These are phyloP conservation scores for Piaya cayana DNA, from an alignment of 2,113 vertebrate species.

Conservation along the genomic window DNA sequence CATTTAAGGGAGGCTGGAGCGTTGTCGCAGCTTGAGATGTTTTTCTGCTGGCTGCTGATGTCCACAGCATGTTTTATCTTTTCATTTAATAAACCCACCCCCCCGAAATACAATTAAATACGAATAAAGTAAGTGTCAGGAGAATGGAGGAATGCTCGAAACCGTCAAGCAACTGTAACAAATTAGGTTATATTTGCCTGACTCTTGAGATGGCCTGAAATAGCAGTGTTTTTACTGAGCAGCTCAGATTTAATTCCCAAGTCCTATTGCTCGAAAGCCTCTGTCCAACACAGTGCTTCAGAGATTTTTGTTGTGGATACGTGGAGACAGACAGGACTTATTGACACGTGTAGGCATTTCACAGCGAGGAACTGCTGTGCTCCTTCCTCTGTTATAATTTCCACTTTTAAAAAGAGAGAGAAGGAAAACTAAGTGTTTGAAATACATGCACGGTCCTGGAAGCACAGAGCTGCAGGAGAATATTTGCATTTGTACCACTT, in stretches of 20 bases:
- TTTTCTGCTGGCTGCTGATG: neutral
- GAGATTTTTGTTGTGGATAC: neutral
- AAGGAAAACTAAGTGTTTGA: neutral
- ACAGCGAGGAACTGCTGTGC: neutral
- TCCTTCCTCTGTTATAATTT: neutral
- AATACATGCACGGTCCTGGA: neutral
- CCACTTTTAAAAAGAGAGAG: neutral
- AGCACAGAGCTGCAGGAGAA: neutral
- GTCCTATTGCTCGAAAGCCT: neutral
- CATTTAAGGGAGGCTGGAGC: neutral
- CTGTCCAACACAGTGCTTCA: neutral
- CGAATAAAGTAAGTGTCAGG: neutral
- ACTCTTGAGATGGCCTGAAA: neutral
- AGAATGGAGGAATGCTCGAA: neutral
- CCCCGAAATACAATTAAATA: neutral
- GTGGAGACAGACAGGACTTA: neutral
- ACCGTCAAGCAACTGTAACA: neutral
- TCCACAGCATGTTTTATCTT: neutral
- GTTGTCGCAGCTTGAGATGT: neutral
- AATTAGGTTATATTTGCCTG: neutral
- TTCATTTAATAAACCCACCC: neutral
- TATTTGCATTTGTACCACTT: neutral
- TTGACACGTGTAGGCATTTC: neutral
- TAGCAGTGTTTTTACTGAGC: neutral
- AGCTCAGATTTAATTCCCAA: neutral